These are phyloP conservation scores for Pavo muticus DNA, from an alignment of 2,113 vertebrate genomes.

Conservation along the genomic window DNA sequence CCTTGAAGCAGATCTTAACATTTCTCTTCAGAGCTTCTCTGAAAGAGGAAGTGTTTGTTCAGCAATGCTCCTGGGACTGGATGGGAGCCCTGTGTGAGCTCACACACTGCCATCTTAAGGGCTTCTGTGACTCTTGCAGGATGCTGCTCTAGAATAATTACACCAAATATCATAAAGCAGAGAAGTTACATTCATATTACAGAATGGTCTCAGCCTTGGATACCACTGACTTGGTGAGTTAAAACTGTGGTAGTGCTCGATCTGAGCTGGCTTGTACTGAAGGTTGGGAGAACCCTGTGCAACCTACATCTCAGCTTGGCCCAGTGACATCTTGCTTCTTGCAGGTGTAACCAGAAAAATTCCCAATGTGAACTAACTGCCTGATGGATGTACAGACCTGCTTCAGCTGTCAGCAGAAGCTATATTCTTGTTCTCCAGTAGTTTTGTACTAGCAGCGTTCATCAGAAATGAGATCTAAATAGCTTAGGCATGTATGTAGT, in stretches of 20 bases:
- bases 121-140: background rate
- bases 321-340: background rate
- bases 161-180: background rate
- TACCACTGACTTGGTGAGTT: background rate
- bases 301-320: background rate
- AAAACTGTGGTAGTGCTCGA: background rate
- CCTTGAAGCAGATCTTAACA: conserved; percentile 15
- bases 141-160: background rate
- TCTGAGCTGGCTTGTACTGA: background rate
- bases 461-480: background rate
- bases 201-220: background rate
- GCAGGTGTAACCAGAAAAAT: background rate
- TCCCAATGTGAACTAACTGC: background rate
- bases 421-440: background rate
- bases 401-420: background rate
- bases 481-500: background rate
- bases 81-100: background rate
- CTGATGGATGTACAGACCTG: background rate
- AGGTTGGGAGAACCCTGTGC: background rate
- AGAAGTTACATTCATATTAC: background rate
- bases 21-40: background rate
- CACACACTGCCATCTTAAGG: conserved; percentile 49
- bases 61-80: background rate
- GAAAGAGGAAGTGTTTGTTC: background rate
- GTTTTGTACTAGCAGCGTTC: background rate